Percentiles rank a stretch among this genome's conserved stretches.
Evolutionary conservation across 2,888 invertebrate species (phyloP).

Genomic region (Acleris cristana): DNA sequence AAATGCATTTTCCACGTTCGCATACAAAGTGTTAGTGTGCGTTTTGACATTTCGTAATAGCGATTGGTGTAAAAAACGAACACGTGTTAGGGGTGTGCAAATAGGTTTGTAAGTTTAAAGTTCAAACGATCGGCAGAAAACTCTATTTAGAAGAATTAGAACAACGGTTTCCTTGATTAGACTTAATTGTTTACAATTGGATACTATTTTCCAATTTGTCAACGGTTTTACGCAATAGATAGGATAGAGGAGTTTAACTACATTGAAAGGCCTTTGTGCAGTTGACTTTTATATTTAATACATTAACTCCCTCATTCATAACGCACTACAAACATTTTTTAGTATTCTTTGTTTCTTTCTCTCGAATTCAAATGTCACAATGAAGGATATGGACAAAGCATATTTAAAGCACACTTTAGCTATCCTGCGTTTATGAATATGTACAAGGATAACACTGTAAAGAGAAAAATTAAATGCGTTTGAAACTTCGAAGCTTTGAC

Average conservation of each 20-base stretch:
- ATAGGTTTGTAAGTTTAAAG: slow-evolving; percentile 22
- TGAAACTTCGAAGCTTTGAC: too few species aligned
- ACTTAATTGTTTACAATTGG: slow-evolving; percentile 57
- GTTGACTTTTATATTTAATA: too few species aligned
- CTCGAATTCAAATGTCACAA: too few species aligned
- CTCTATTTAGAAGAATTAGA: slow-evolving; percentile 35
- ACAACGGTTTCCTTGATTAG: slow-evolving; percentile 40
- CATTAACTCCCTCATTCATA: too few species aligned
- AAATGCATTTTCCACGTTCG: slow-evolving; percentile 4
- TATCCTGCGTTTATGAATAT: too few species aligned
- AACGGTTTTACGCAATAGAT: slow-evolving; percentile 39
- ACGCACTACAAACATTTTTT: too few species aligned
- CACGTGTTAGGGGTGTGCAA: slow-evolving; percentile 33
- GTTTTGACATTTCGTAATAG: slow-evolving; percentile 25
- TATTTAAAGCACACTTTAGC: too few species aligned
- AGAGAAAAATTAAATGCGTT: too few species aligned
- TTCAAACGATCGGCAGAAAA: slow-evolving; percentile 27
- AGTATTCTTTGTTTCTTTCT: too few species aligned
- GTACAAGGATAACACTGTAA: too few species aligned
- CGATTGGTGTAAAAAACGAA: slow-evolving; percentile 30
- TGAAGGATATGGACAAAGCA: too few species aligned
- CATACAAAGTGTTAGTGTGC: slow-evolving; percentile 13
- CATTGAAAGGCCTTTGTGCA: not conserved
- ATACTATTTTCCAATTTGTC: slow-evolving; percentile 58
- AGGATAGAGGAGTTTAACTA: slow-evolving; percentile 16